phyloP scores from a whole-genome alignment of 2,113 vertebrate species.

The Notarius lentiginosus region DNA sequence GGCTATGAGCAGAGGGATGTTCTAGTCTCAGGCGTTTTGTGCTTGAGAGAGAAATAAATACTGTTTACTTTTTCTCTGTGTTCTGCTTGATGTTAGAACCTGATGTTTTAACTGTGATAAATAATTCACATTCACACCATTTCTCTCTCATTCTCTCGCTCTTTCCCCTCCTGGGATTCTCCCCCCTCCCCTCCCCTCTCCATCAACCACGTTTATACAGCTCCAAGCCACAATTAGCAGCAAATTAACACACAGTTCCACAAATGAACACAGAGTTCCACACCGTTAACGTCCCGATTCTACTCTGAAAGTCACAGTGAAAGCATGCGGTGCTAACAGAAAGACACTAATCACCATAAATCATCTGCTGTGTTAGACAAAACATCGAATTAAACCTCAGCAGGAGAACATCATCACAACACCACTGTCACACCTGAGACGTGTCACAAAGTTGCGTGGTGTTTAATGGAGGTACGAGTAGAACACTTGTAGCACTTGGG shows the following conservation, averaged over 20 bases:
- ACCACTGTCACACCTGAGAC: conserved; percentile 11
- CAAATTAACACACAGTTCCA: conserved; percentile 49
- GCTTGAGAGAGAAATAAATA: conserved; percentile 10
- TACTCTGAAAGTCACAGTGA: conserved; percentile 37
- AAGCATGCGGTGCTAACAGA: conserved; percentile 15
- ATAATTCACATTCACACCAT: conserved; percentile 60
- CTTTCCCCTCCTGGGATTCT: not conserved
- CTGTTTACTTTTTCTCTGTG: conserved; percentile 3
- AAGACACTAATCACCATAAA: conserved; percentile 21
- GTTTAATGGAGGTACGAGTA: not conserved
- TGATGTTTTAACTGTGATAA: conserved; percentile 56
- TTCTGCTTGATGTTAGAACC: not conserved
- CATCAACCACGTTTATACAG: conserved; percentile 35
- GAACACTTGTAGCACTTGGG: not conserved
- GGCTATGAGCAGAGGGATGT: conserved; percentile 9
- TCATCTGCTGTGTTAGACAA: not conserved
- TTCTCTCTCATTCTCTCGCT: conserved; percentile 26
- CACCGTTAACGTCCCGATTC: conserved; percentile 26
- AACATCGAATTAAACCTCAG: conserved; percentile 30
- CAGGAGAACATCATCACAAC: conserved; percentile 3
- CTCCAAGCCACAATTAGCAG: conserved; percentile 62
- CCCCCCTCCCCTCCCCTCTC: not conserved
- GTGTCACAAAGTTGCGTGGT: conserved; percentile 33
- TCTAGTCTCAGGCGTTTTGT: conserved; percentile 12
- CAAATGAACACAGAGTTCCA: conserved; percentile 43